Evolutionary conservation across 2,113 vertebrate species (phyloP).

Genomic region (Charina bottae): DNA sequence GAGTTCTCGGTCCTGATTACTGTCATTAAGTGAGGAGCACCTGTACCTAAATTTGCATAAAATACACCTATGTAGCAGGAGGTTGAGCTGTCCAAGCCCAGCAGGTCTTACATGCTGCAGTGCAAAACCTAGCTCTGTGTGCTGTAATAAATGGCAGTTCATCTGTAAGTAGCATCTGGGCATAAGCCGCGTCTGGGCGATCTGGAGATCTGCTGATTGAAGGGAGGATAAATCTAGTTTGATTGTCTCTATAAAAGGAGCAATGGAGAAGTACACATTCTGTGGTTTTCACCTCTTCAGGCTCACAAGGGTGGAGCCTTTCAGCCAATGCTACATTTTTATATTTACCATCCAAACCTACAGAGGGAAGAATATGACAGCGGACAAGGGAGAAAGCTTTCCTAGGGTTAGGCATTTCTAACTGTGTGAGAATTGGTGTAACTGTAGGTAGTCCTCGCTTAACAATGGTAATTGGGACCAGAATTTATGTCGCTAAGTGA

Average conservation of each 20-base stretch:
- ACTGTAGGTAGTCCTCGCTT: not conserved
- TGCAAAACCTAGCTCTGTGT: not conserved
- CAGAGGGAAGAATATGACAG: not conserved
- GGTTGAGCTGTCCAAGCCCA: not conserved
- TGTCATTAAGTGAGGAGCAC: not conserved
- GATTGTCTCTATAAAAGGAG: not conserved
- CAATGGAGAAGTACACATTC: not conserved
- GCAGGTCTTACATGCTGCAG: not conserved
- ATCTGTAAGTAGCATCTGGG: not conserved
- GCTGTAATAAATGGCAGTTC: not conserved
- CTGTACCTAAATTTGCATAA: not conserved
- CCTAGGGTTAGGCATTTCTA: not conserved
- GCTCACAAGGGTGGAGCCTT: not conserved
- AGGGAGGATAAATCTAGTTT: not conserved
- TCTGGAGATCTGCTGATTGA: not conserved
- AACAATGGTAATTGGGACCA: not conserved
- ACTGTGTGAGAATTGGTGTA: not conserved
- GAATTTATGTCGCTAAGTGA: not conserved
- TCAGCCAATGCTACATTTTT: not conserved
- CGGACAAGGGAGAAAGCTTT: not conserved
- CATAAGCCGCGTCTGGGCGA: not conserved
- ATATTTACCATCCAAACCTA: not conserved
- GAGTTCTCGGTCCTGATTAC: not conserved
- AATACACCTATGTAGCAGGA: not conserved
- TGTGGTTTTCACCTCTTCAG: not conserved